A percentile compares a stretch with the other conserved stretches of the same genome.
These are phyloP conservation scores for Aricia artaxerxes DNA, from an alignment of 2,888 invertebrate species.

Conservation along the genomic window DNA sequence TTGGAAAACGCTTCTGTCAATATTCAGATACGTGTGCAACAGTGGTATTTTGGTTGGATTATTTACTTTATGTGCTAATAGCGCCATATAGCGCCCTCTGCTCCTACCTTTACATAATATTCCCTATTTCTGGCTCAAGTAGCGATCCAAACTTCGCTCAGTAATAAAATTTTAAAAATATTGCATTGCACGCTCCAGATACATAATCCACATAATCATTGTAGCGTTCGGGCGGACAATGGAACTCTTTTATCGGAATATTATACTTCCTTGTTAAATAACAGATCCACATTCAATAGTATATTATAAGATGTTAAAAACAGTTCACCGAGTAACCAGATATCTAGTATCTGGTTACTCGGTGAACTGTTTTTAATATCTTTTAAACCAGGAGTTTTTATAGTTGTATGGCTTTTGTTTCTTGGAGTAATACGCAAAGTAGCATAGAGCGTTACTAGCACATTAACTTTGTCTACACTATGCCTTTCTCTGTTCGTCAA, in stretches of 20 bases:
- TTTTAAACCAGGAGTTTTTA: not conserved
- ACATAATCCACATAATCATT: not conserved
- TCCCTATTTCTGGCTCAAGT: too few species aligned
- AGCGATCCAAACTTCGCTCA: too few species aligned
- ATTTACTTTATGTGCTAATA: too few species aligned
- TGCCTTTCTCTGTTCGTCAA: too few species aligned
- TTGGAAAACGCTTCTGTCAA: too few species aligned
- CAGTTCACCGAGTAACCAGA: not conserved
- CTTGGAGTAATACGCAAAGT: not conserved
- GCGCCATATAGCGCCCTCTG: too few species aligned
- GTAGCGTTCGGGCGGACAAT: not conserved
- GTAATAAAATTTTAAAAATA: not conserved
- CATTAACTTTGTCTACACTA: too few species aligned
- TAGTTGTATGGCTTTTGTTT: not conserved
- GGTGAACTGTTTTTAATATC: not conserved
- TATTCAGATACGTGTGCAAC: too few species aligned
- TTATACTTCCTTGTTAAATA: conserved; percentile 4
- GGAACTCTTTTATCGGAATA: not conserved
- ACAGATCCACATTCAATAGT: not conserved
- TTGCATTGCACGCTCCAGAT: not conserved
- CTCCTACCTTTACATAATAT: too few species aligned
- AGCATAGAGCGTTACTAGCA: too few species aligned
- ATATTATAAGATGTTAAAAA: not conserved
- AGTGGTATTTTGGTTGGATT: too few species aligned
- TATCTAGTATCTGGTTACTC: not conserved